Base-by-base conservation (phyloP, 1,140 invertebrate genomes). In the Drosophila micromelanica region DNA sequence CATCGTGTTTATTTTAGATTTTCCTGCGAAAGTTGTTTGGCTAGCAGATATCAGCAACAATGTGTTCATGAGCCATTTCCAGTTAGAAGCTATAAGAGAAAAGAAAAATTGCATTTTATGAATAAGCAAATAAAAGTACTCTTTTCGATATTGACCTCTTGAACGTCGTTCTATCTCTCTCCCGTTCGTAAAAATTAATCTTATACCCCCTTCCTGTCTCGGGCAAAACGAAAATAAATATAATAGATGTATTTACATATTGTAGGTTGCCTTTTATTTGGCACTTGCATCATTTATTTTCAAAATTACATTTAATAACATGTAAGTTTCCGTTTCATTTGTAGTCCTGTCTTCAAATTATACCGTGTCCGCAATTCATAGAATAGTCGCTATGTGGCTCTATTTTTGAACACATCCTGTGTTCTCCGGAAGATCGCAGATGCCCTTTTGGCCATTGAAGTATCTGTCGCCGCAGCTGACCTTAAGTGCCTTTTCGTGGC, bases 391-490 rank as follows among this genome's bases (percentile, higher is more conserved):
- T 15, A 48, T 23, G 3, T 23, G 20, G 1, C 2, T 30, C 30
- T 52, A 52, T 30, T 52, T n/a, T 38, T 56, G 54, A 27, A 35
- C 12, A 13, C 45, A 49, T 37, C 73, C 75, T 2, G 79, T 90
- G 46, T 90, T 90, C 54, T 84, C 73, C 0, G 87, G 87, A 9
- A 90, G 54, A 84, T 90, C 87, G 45, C 87, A 90, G 23, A 78
- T 78, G 35, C 87, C 87, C 68, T 82, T 90, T 30, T 62, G 71
- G 0, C 74, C 74, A 13, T 90, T 90, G 56, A 90, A 90, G 64
- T 86, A 90, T 42, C 46, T 70, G 9, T 73, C 62, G 3, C 87
- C 87, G 45, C 87, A 90, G 71, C 74, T 86, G 12, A 82, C 76
- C 49, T 63, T 77, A 7, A 90, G 17, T 7, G 87, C 67, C 1